Conservation (phyloP, 2,797 vertebrate species). For the Cyprinella venusta region DNA sequence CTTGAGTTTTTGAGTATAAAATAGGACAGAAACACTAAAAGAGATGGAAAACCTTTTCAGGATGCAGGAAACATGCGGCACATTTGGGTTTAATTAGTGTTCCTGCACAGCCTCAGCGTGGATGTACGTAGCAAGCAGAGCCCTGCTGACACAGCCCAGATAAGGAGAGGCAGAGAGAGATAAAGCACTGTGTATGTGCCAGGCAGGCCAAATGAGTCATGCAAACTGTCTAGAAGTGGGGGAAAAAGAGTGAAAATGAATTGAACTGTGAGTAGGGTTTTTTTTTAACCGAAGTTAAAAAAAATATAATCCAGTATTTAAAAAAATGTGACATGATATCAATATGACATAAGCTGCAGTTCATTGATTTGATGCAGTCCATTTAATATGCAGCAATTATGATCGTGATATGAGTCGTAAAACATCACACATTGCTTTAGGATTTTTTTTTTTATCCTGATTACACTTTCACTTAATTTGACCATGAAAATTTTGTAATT, state of each 20-base stretch:
- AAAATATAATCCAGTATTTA: not conserved
- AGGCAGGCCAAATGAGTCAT: slow-evolving; percentile 9
- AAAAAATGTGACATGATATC: not conserved
- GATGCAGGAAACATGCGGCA: slow-evolving; percentile 44
- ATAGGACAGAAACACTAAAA: slow-evolving; percentile 25
- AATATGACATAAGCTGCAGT: not conserved
- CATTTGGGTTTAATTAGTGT: slow-evolving; percentile 60
- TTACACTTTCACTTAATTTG: not conserved
- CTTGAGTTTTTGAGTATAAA: slow-evolving; percentile 12
- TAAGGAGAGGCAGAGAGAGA: slow-evolving; percentile 17
- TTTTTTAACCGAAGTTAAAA: not conserved
- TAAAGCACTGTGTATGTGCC: slow-evolving; percentile 12
- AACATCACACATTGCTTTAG: not conserved
- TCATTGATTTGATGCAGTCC: not conserved
- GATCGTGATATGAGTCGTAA: not conserved
- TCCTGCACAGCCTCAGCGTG: slow-evolving; percentile 28
- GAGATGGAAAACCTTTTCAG: slow-evolving; percentile 49
- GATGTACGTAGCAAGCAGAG: slow-evolving; percentile 22
- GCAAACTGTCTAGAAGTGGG: not conserved
- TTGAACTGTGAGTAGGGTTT: not conserved
- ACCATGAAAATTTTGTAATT: not conserved
- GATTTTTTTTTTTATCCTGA: no score
- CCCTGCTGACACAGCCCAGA: slow-evolving; percentile 21
- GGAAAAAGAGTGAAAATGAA: not conserved
- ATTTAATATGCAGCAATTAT: not conserved